Evolutionary conservation across 2,113 vertebrate genomes (phyloP).

Genomic region (Menura novaehollandiae): DNA sequence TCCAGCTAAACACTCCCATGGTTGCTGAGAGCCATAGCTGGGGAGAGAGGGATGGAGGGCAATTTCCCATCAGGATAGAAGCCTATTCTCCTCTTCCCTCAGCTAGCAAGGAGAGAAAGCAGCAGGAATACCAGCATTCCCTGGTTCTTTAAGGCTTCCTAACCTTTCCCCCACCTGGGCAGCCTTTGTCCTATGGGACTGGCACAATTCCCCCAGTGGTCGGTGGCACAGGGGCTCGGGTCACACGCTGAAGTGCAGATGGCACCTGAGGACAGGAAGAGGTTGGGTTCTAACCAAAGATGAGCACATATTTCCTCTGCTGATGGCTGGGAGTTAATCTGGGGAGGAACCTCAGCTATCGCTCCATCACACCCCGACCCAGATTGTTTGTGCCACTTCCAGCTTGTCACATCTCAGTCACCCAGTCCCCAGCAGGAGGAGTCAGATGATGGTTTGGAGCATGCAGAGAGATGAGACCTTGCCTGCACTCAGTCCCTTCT

Average conservation of each 20-base stretch:
- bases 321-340: not conserved
- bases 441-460: not conserved
- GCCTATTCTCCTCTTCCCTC: not conserved
- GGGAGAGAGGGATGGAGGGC: not conserved
- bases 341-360: not conserved
- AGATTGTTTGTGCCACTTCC: not conserved
- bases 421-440: not conserved
- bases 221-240: not conserved
- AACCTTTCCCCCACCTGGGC: accelerated
- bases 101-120: not conserved
- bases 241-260: not conserved
- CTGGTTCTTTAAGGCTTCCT: not conserved
- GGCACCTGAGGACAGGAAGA: not conserved
- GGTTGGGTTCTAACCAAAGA: not conserved
- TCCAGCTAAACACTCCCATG: not conserved
- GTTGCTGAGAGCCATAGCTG: accelerated
- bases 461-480: not conserved
- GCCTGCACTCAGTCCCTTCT: not conserved
- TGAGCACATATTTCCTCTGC: not conserved
- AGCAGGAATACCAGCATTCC: not conserved
- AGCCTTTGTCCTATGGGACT: not conserved
- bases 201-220: not conserved
- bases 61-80: not conserved
- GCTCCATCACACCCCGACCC: not conserved
- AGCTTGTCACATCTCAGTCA: not conserved